phyloP scores from a whole-genome alignment of 1,140 invertebrate species.

The Papilio helenus region DNA sequence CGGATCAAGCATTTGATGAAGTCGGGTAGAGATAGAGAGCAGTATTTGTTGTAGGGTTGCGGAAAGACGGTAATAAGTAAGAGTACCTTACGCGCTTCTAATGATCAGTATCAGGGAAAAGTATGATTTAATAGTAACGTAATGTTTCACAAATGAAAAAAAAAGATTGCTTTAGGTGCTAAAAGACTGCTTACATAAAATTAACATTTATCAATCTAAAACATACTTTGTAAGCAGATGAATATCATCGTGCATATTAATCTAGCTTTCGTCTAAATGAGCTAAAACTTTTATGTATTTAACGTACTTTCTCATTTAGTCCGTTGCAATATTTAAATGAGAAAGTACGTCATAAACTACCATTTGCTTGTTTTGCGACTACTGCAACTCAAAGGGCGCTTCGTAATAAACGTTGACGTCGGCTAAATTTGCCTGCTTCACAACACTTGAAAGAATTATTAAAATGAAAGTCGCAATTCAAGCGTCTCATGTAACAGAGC shows the following conservation, averaged over 20 bases:
- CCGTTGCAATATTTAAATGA: conserved; percentile 2
- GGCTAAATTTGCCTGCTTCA: not conserved
- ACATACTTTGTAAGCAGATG: not conserved
- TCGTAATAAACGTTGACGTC: not conserved
- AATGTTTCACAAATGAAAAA: no score
- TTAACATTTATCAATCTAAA: no score
- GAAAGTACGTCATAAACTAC: not conserved
- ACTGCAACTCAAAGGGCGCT: not conserved
- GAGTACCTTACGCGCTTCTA: not conserved
- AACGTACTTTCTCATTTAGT: not conserved
- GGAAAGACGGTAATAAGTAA: not conserved
- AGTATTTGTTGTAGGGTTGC: not conserved
- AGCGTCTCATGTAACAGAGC: not conserved
- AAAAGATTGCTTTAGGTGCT: no score
- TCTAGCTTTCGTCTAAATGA: not conserved
- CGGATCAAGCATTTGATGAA: not conserved
- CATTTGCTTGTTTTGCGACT: not conserved
- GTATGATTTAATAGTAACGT: no score
- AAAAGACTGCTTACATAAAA: no score
- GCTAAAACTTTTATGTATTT: not conserved
- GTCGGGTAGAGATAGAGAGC: not conserved
- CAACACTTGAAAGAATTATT: not conserved
- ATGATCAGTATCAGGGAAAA: no score
- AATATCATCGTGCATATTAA: not conserved
- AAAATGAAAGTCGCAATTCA: not conserved